A percentile compares a stretch with the other conserved stretches of the same genome.
phyloP scores from a whole-genome alignment of 1,140 invertebrate species.

The Macrostomum lignano region DNA sequence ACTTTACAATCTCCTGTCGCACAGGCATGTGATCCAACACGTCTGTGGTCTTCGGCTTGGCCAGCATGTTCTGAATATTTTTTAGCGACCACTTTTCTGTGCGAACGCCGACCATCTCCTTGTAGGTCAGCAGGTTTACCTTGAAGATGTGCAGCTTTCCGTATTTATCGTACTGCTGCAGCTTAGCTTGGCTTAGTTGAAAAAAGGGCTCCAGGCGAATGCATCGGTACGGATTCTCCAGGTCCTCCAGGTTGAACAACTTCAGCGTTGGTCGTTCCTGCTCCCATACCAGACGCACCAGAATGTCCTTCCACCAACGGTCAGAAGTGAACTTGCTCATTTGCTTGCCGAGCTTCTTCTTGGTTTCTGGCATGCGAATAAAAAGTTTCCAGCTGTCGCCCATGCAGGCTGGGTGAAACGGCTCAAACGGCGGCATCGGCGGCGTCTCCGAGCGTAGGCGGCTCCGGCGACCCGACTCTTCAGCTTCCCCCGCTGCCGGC shows the following conservation, averaged over 20 bases:
- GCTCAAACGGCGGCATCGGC: too few species aligned
- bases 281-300: not conserved
- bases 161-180: constrained; percentile 6
- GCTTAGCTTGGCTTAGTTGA: constrained; percentile 2
- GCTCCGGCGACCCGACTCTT: too few species aligned
- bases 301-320: constrained; percentile 3
- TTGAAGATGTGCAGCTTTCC: constrained; percentile 7
- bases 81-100: constrained; percentile 4
- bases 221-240: constrained; percentile 2
- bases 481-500: too few species aligned
- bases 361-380: too few species aligned
- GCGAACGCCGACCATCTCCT: constrained; percentile 5
- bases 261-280: not conserved
- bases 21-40: constrained; percentile 5
- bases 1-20: constrained; percentile 2
- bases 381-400: too few species aligned
- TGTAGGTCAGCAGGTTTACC: constrained; percentile 4
- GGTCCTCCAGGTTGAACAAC: constrained; percentile 3
- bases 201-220: constrained; percentile 5
- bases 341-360: constrained; percentile 4
- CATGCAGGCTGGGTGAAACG: too few species aligned
- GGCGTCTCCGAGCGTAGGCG: too few species aligned
- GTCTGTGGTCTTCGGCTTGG: constrained; percentile 4
- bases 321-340: constrained; percentile 4
- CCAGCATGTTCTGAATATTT: constrained; percentile 1